Evolutionary conservation across 2,113 vertebrate genomes (phyloP).

Genomic region (Pelodiscus sinensis): DNA sequence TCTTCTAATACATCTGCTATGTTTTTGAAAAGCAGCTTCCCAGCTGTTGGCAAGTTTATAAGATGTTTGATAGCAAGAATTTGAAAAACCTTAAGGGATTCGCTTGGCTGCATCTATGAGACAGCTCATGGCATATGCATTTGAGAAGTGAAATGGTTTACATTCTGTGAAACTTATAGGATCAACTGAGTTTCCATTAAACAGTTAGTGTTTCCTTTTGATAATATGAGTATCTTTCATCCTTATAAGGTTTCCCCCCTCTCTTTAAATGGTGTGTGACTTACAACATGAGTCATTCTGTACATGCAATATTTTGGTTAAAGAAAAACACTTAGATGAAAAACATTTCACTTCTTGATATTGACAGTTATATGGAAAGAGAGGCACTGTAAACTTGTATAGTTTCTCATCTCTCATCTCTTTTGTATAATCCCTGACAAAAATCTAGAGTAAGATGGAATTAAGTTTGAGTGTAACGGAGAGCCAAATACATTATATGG

Average conservation of each 20-base stretch:
- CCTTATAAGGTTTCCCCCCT: neutral
- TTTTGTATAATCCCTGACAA: neutral
- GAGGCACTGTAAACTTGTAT: neutral
- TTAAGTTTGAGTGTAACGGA: neutral
- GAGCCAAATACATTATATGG: neutral
- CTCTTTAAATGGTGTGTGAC: constrained; percentile 37
- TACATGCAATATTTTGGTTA: constrained; percentile 64
- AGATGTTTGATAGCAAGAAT: constrained; percentile 33
- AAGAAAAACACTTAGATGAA: neutral
- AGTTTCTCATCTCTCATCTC: neutral
- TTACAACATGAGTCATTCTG: constrained; percentile 49
- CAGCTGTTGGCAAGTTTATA: constrained; percentile 37
- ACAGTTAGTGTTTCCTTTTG: neutral
- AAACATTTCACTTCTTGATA: neutral
- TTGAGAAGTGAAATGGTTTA: constrained; percentile 12
- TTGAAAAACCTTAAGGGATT: constrained; percentile 9
- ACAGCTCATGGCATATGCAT: neutral
- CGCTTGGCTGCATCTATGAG: neutral
- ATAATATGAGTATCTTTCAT: constrained; percentile 11
- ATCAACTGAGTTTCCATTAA: constrained; percentile 15
- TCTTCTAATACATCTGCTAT: constrained; percentile 31
- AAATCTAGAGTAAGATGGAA: neutral
- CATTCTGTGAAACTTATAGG: neutral
- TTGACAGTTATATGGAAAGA: constrained; percentile 27
- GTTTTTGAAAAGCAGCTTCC: constrained; percentile 15